Evolutionary conservation across 2,113 vertebrate genomes (phyloP).

Genomic region (Colinus virginianus): DNA sequence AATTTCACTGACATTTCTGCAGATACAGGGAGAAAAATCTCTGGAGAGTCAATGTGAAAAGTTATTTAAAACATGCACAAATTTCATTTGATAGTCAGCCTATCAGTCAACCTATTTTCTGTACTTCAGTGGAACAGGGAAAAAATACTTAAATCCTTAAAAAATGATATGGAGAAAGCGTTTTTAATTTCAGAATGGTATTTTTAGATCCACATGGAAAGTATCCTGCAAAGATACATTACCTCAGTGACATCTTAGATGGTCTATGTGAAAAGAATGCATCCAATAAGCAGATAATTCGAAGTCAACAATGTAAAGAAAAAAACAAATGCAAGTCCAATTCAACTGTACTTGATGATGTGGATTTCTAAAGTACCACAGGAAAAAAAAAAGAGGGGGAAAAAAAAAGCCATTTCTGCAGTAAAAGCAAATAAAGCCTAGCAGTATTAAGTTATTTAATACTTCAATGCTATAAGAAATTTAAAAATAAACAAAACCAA

Average conservation of each 20-base stretch:
- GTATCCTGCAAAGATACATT: not conserved
- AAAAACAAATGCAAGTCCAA: not conserved
- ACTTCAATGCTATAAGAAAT: not conserved
- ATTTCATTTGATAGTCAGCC: slow-evolving; percentile 42
- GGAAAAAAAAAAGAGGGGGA: not conserved
- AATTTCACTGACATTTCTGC: slow-evolving; percentile 48
- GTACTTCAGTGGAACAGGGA: not conserved
- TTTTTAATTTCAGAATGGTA: not conserved
- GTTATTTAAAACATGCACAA: slow-evolving; percentile 61
- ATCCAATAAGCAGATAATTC: not conserved
- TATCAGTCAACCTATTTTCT: slow-evolving; percentile 53
- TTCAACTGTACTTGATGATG: not conserved
- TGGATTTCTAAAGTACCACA: slow-evolving; percentile 2
- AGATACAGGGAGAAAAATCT: slow-evolving; percentile 31
- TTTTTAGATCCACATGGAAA: not conserved
- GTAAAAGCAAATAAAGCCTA: not conserved
- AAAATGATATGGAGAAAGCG: not conserved
- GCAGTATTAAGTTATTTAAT: slow-evolving; percentile 16
- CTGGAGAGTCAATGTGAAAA: slow-evolving; percentile 38
- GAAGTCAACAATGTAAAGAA: not conserved
- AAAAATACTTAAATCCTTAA: not conserved
- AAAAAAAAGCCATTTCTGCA: not conserved
- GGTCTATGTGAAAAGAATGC: not conserved
- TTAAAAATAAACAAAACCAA: not conserved
- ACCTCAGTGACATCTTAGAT: not conserved